These are phyloP conservation scores for Deroplatys truncata DNA, from an alignment of 2,888 invertebrate species.

Conservation along the genomic window DNA sequence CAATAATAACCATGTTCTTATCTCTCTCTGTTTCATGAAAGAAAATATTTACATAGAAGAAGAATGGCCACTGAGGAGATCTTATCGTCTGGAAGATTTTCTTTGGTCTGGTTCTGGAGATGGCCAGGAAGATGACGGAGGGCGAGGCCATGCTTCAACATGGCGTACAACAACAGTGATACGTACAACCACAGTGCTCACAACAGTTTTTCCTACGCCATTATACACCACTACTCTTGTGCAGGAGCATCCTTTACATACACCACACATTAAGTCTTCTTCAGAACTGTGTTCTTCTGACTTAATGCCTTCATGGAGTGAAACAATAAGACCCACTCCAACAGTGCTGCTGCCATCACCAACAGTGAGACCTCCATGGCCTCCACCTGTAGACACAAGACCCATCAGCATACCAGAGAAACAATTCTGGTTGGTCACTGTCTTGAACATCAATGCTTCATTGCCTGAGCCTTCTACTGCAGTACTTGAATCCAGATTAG, in stretches of 20 bases:
- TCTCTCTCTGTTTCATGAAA: background rate
- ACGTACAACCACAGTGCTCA: slow-evolving; percentile 60
- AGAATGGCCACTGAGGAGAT: slow-evolving; percentile 37
- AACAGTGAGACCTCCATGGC: slow-evolving; percentile 32
- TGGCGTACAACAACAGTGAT: slow-evolving; percentile 55
- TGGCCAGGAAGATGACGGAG: slow-evolving; percentile 49
- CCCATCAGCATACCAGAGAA: slow-evolving; percentile 39
- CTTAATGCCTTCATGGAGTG: background rate
- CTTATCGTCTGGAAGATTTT: slow-evolving; percentile 71
- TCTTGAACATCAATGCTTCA: slow-evolving; percentile 40
- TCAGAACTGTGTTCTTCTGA: background rate
- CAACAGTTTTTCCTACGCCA: slow-evolving; percentile 23
- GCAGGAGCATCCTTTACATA: background rate
- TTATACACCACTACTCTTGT: background rate
- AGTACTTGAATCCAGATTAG: slow-evolving; percentile 68
- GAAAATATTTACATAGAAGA: slow-evolving; percentile 23
- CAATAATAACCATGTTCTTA: too few species aligned
- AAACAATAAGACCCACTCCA: slow-evolving; percentile 4
- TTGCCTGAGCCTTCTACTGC: slow-evolving; percentile 41
- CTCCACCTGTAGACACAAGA: background rate
- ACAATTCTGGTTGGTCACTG: slow-evolving; percentile 78
- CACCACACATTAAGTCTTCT: background rate
- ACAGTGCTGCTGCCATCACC: slow-evolving; percentile 40
- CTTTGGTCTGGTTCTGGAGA: slow-evolving; percentile 88
- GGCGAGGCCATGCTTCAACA: slow-evolving; percentile 41